Percentiles rank a stretch among this genome's conserved stretches.
Evolutionary conservation across 2,113 vertebrate genomes (phyloP).

Genomic region (Helogale parvula): DNA sequence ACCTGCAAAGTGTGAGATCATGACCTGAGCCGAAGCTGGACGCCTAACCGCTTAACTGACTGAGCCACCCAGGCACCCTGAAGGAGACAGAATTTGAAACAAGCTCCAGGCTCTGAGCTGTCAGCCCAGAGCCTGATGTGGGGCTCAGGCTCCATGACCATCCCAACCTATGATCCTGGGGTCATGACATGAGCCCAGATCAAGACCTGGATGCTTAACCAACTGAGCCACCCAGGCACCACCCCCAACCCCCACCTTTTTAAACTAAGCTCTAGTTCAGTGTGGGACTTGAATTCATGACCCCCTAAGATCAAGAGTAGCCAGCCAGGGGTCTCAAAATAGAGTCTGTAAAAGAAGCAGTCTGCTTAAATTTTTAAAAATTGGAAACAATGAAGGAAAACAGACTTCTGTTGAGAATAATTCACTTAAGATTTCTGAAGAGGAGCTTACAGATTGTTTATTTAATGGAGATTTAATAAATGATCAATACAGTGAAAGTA

Average conservation of each 20-base stretch:
- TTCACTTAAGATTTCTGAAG: neutral
- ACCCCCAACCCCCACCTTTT: no score
- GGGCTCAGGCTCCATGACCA: no score
- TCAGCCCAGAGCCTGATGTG: no score
- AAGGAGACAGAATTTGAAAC: no score
- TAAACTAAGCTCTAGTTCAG: neutral
- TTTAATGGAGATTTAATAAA: conserved; percentile 2
- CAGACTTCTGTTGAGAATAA: neutral
- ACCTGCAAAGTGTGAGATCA: no score
- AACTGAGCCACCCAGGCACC: neutral
- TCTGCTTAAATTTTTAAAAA: neutral
- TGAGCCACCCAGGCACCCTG: no score
- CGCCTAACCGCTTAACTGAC: no score
- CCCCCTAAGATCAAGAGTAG: neutral
- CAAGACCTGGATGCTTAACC: neutral
- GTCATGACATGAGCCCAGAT: neutral
- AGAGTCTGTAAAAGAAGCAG: neutral
- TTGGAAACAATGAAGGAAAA: neutral
- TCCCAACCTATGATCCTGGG: neutral
- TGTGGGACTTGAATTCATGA: neutral
- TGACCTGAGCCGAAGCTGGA: no score
- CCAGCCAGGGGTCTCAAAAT: neutral
- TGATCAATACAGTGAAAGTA: neutral
- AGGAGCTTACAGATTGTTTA: neutral
- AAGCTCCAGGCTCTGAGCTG: no score